phyloP scores from a whole-genome alignment of 2,888 invertebrate species.

The Leucoptera coffeella region DNA sequence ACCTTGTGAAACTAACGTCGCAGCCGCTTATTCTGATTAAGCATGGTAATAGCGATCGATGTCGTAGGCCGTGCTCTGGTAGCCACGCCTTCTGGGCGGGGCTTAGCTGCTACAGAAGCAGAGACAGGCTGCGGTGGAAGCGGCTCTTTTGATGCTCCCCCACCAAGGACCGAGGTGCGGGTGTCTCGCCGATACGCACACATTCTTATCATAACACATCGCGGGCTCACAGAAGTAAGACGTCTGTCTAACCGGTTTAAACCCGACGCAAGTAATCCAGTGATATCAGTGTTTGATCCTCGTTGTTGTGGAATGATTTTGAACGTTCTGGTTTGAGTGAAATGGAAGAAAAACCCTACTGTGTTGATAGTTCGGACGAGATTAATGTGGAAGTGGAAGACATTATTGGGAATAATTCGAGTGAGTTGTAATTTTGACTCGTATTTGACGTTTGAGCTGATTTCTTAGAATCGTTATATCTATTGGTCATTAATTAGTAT shows the following conservation, averaged over 20 bases:
- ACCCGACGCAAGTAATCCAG: slow-evolving; percentile 23
- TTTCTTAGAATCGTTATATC: too few species aligned
- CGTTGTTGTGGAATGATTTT: slow-evolving; percentile 7
- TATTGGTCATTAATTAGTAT: too few species aligned
- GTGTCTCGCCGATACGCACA: slow-evolving; percentile 31
- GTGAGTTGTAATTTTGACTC: slow-evolving; percentile 19
- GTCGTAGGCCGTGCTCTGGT: slow-evolving; percentile 38
- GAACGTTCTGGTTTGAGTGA: slow-evolving; percentile 14
- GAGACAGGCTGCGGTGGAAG: slow-evolving; percentile 30
- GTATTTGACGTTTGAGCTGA: too few species aligned
- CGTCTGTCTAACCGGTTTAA: slow-evolving; percentile 44
- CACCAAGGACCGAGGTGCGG: slow-evolving; percentile 17
- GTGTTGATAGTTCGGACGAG: slow-evolving; percentile 48
- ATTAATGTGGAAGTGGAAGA: slow-evolving; percentile 45
- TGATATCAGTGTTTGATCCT: slow-evolving; percentile 28
- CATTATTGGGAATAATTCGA: slow-evolving; percentile 33
- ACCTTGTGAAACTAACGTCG: background rate
- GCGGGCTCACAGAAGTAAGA: slow-evolving; percentile 46
- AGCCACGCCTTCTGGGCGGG: slow-evolving; percentile 45
- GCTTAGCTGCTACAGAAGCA: slow-evolving; percentile 43
- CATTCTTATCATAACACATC: slow-evolving; percentile 43
- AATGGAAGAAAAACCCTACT: slow-evolving; percentile 47
- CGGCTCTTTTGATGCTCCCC: slow-evolving; percentile 40
- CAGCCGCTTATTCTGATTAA: too few species aligned
- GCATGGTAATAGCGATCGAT: slow-evolving; percentile 35